Conservation (phyloP, 2,113 vertebrate species). For the Heterochromis multidens region DNA sequence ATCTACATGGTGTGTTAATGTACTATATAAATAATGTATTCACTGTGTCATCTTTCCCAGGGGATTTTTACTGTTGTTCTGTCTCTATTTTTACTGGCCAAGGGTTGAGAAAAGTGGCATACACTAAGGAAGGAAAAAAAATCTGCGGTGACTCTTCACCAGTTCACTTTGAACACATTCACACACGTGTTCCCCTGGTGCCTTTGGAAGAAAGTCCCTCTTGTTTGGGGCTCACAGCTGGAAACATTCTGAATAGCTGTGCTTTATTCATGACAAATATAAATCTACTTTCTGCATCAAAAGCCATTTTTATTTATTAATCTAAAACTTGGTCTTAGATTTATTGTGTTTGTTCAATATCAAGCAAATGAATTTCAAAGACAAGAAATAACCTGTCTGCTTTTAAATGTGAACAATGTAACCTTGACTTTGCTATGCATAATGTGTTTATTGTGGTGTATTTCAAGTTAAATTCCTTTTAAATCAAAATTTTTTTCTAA, state of each 20-base stretch:
- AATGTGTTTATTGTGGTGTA: not conserved
- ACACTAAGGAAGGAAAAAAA: not conserved
- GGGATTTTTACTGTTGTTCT: slow-evolving; percentile 5
- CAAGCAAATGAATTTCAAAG: not conserved
- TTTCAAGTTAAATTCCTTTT: too few species aligned
- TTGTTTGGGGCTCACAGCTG: slow-evolving; percentile 1
- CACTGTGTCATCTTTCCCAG: not conserved
- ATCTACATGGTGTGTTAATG: not conserved
- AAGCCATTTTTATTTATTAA: not conserved
- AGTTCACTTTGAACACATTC: not conserved
- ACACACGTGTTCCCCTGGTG: not conserved
- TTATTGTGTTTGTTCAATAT: not conserved
- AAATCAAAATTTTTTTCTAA: too few species aligned
- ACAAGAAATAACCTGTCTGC: rapidly evolving
- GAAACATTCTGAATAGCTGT: not conserved
- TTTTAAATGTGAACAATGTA: not conserved
- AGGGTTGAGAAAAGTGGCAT: not conserved
- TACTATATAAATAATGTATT: not conserved
- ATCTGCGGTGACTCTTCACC: not conserved
- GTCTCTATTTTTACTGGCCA: not conserved
- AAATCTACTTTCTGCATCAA: not conserved
- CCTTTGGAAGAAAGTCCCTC: not conserved
- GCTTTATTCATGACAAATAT: not conserved
- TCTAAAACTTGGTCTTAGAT: not conserved
- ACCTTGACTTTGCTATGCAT: not conserved